Conservation (phyloP, 2,797 vertebrate species). For the Paratrypauchen microcephalus region DNA sequence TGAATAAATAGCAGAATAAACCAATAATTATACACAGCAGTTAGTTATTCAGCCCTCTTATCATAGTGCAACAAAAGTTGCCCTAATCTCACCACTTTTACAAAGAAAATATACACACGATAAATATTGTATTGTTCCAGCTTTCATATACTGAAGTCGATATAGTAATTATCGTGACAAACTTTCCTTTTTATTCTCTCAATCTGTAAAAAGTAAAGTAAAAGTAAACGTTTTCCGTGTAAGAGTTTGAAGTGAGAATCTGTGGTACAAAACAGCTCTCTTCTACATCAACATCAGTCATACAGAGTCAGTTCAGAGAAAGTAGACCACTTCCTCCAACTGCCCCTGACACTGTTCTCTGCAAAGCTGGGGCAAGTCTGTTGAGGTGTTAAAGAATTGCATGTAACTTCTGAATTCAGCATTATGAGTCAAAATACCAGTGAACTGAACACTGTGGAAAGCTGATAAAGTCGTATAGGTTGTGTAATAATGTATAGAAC, state of each 20-base stretch:
- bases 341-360: slow-evolving; percentile 7
- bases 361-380: neutral
- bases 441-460: neutral
- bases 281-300: neutral
- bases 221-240: no score
- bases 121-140: no score
- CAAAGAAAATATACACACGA: no score
- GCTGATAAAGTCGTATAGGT: neutral
- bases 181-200: neutral
- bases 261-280: neutral
- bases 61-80: no score
- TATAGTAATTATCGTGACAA: no score
- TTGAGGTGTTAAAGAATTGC: neutral
- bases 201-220: no score
- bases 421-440: neutral
- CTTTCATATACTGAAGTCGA: no score
- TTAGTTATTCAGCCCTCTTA: no score
- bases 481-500: neutral
- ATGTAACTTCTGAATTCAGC: neutral
- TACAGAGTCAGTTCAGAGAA: slow-evolving; percentile 7
- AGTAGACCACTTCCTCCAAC: neutral
- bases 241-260: neutral
- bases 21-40: no score
- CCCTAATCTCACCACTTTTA: no score
- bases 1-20: no score